Percentiles rank a stretch among this genome's conserved stretches.
These are phyloP conservation scores for Lacerta agilis DNA, from an alignment of 2,797 vertebrate species.

Conservation along the genomic window DNA sequence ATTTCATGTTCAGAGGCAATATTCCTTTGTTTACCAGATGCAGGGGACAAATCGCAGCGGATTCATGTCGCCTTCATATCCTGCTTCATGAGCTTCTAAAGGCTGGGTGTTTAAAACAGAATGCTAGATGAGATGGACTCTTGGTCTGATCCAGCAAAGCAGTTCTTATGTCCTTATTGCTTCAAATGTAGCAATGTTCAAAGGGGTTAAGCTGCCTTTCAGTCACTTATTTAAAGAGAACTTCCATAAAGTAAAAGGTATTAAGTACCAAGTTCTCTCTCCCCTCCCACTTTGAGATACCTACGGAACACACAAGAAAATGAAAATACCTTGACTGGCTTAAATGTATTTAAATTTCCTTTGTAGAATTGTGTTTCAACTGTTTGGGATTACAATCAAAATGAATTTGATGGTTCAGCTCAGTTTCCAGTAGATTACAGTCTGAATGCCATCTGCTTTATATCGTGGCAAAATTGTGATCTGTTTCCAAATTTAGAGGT, in stretches of 20 bases:
- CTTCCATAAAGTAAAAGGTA: constrained; percentile 10
- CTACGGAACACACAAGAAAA: constrained; percentile 22
- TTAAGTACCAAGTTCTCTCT: background rate
- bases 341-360: constrained; percentile 58
- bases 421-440: constrained; percentile 56
- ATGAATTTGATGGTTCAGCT: constrained; percentile 65
- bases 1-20: background rate
- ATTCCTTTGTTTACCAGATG: background rate
- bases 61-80: background rate
- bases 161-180: background rate
- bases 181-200: constrained; percentile 22
- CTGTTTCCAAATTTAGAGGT: constrained; percentile 57
- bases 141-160: background rate
- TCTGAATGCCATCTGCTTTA: constrained; percentile 59
- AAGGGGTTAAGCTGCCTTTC: background rate
- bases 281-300: background rate
- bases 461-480: constrained; percentile 59
- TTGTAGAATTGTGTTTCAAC: constrained; percentile 53
- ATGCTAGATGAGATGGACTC: background rate
- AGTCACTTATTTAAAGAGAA: background rate
- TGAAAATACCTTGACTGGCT: constrained; percentile 34
- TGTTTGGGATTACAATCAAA: constrained; percentile 63
- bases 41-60: background rate
- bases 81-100: background rate
- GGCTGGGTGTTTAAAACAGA: background rate